Evolutionary conservation across 2,797 vertebrate species (phyloP).

Genomic region (Thaleichthys pacificus): DNA sequence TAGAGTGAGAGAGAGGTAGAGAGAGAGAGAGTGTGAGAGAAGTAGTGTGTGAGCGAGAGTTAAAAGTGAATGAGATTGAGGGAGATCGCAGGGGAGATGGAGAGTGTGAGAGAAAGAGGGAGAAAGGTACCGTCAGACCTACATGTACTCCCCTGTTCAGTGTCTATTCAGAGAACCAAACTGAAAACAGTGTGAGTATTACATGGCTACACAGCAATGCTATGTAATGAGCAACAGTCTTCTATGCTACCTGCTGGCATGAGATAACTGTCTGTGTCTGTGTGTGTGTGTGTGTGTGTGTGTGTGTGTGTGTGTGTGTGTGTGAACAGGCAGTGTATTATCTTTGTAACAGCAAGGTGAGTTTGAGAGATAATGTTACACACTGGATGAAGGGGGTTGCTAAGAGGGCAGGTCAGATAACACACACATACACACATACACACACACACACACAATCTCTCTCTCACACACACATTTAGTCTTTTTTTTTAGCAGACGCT

Average conservation of each 20-base stretch:
- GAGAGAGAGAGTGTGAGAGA: no score
- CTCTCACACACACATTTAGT: neutral
- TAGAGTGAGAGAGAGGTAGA: no score
- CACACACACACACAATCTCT: neutral
- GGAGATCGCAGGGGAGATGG: no score
- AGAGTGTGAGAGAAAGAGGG: no score
- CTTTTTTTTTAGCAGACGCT: no score
- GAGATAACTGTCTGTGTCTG: neutral
- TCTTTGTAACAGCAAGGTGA: neutral
- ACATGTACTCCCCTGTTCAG: no score
- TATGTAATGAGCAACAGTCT: neutral
- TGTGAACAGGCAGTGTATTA: neutral
- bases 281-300: neutral
- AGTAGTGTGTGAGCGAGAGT: no score
- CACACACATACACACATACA: neutral
- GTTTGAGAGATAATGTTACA: neutral
- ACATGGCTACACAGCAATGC: neutral
- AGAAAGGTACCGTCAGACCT: conserved; percentile 15
- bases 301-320: conserved; percentile 3
- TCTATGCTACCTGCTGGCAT: neutral
- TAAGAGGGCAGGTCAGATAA: neutral
- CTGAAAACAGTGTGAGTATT: no score
- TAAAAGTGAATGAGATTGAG: no score
- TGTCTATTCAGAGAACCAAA: neutral
- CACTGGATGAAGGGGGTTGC: neutral